Conservation (phyloP, 1,140 invertebrate species). For the Aphaenogaster ashmeadi region DNA sequence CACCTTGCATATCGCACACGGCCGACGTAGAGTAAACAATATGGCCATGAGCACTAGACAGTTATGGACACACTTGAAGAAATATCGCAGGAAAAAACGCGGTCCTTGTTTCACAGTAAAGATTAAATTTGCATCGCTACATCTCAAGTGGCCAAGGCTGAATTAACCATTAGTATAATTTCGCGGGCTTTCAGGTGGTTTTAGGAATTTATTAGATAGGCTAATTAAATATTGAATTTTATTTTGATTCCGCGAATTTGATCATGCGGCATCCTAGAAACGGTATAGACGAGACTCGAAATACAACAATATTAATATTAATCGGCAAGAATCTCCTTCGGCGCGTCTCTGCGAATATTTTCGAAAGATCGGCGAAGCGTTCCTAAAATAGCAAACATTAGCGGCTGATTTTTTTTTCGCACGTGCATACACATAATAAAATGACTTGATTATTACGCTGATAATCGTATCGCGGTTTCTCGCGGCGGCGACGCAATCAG, state of each 20-base stretch:
- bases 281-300: not conserved
- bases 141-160: not conserved
- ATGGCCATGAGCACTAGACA: constrained; percentile 1
- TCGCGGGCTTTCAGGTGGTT: not conserved
- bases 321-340: constrained; percentile 5
- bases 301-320: constrained; percentile 30
- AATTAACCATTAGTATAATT: constrained; percentile 30
- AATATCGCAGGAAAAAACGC: constrained; percentile 34
- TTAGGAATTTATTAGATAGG: constrained; percentile 37
- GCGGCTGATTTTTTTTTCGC: not conserved
- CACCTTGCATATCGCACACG: constrained; percentile 9
- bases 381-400: not conserved
- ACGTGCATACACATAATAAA: not conserved
- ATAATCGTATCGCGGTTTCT: not conserved
- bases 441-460: not conserved
- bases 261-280: not conserved
- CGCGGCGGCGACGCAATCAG: not conserved
- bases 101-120: not conserved
- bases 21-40: constrained; percentile 44
- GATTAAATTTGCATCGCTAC: constrained; percentile 37
- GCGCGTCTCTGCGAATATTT: constrained; percentile 1
- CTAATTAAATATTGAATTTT: constrained; percentile 32
- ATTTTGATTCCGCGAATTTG: not conserved
- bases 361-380: not conserved
- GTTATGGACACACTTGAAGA: constrained; percentile 53